Base-by-base conservation (phyloP, 2,888 invertebrate species). In the Ophion ventricosus region DNA sequence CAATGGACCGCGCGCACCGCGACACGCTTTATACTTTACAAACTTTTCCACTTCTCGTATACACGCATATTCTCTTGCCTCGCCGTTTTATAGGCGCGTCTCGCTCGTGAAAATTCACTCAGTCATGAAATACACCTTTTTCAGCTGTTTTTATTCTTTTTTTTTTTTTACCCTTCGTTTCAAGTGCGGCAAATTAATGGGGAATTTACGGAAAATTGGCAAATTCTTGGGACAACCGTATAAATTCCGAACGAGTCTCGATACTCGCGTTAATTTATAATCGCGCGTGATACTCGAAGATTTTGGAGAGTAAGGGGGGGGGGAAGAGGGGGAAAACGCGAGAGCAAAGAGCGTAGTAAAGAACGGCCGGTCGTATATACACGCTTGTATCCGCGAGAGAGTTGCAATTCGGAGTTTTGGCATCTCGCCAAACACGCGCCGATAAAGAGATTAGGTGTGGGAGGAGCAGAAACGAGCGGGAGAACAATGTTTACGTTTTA, bases 361-460 rank as follows among this genome's bases (percentile, higher is more conserved):
- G 61, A 73, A 61, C 73, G 43, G 7, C 25, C 23, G 61, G 59
- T 59, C 40, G 17, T 49, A 26, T 49, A 26, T n/a, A 43, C 73
- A 49, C 59, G 26, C 73, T 61, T 43, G 70, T 73, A 61, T 61
- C 61, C 59, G 23, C 72, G 70, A 40, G 64, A 80, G 69, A 80
- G 61, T 73, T 64, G 63, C 79, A 63, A 82, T 75, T 83, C 66
- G 49, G 72, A 69, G 72, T 73, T 61, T 89, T 92, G 92, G 92
- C 91, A 54, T 26, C n/a, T 86, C 84, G 87, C 90, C 89, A 90
- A 87, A 86, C 90, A 91, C 90, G 90, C 88, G 90, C 92, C 90
- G 91, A 92, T 92, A 92, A 92, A 91, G 91, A 91, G 91, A 92
- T 92, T 91, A 90, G 61, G 73, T 10, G n/a, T 8, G 56, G 61